A percentile compares a stretch with the other conserved stretches of the same genome.
Conservation (phyloP, 2,113 vertebrate genomes). For the Oncorhynchus keta region DNA sequence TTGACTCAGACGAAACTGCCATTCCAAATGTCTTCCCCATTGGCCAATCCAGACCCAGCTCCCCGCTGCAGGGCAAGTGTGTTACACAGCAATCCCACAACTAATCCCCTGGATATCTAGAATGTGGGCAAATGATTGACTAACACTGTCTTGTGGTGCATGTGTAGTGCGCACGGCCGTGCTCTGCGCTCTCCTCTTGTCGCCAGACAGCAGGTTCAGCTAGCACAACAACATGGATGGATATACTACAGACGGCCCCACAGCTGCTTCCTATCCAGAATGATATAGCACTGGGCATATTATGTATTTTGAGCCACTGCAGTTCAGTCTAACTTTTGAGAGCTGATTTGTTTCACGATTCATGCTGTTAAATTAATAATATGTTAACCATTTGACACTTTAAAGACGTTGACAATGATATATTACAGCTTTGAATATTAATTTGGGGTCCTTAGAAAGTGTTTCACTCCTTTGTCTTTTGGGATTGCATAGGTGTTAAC, state of each 20-base stretch:
- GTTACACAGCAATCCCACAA: neutral
- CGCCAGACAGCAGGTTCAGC: neutral
- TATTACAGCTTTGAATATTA: constrained; percentile 10
- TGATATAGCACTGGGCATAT: neutral
- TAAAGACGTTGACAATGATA: constrained; percentile 35
- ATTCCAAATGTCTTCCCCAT: neutral
- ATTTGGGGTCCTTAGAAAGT: constrained; percentile 13
- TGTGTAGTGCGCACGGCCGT: neutral
- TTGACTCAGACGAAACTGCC: neutral
- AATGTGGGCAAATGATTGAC: constrained; percentile 11
- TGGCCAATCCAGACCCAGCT: neutral
- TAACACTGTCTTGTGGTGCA: neutral
- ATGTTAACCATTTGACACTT: constrained; percentile 11
- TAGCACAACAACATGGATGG: neutral
- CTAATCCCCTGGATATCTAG: constrained; percentile 20
- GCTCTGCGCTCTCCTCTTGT: neutral
- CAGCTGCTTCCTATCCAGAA: neutral
- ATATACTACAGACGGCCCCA: neutral
- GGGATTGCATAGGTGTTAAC: constrained; percentile 46
- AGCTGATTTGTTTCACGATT: neutral
- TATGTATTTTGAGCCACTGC: neutral
- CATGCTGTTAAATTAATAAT: constrained; percentile 17
- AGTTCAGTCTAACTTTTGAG: neutral
- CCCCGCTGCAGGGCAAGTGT: constrained; percentile 1
- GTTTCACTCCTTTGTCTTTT: constrained; percentile 40